Conservation (phyloP, 2,113 vertebrate species). For the Perognathus longimembris region DNA sequence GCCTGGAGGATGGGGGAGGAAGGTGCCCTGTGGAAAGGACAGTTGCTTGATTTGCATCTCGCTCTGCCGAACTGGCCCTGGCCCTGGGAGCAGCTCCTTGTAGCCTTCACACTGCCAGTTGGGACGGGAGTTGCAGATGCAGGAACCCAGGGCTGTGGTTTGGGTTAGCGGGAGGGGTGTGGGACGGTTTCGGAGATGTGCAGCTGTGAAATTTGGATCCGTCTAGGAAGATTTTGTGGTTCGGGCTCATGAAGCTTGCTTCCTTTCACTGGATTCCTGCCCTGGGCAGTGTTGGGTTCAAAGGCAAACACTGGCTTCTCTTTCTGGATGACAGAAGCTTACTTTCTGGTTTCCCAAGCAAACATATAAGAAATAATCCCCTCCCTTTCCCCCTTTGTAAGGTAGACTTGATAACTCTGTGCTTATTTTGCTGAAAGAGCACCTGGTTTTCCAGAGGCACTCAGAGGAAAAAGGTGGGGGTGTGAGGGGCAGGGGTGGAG, state of each 20-base stretch:
- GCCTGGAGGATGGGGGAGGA: constrained; percentile 43
- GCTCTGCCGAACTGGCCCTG: not conserved
- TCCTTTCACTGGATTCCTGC: constrained; percentile 66
- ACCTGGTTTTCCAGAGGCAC: not conserved
- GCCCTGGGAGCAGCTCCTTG: not conserved
- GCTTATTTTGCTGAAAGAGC: no score
- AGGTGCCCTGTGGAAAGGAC: constrained; percentile 22
- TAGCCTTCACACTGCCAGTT: not conserved
- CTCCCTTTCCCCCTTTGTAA: not conserved
- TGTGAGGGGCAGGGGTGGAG: not conserved
- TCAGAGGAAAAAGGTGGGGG: not conserved
- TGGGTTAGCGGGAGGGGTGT: not conserved
- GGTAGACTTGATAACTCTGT: not conserved
- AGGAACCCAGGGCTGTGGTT: not conserved
- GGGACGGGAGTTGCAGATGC: not conserved
- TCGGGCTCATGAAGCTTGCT: constrained; percentile 43
- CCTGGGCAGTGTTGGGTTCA: constrained; percentile 17
- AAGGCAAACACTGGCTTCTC: constrained; percentile 28
- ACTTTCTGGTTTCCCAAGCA: not conserved
- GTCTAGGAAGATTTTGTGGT: constrained; percentile 58
- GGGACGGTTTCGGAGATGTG: constrained; percentile 6
- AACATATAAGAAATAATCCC: not conserved
- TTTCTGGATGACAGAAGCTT: not conserved
- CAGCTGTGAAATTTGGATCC: constrained; percentile 63
- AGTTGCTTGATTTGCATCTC: not conserved